Evolutionary conservation across 2,113 vertebrate genomes (phyloP).

Genomic region (Ictalurus punctatus): DNA sequence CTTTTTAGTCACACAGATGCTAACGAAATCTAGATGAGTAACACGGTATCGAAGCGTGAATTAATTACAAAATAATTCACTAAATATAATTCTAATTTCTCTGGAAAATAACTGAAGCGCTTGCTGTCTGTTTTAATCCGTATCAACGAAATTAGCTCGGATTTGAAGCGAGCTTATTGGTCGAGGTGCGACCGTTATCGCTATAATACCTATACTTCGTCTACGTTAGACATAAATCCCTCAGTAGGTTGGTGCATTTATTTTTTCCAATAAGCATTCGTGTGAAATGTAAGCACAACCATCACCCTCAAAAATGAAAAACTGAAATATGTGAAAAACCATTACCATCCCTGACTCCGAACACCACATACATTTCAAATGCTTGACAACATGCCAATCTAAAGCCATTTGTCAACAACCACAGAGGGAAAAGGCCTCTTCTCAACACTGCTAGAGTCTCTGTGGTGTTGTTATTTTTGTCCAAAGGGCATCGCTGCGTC

Average conservation of each 20-base stretch:
- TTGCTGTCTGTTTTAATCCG: background rate
- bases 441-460: conserved; percentile 40
- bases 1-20: conserved; percentile 1
- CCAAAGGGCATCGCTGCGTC: conserved; percentile 39
- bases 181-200: background rate
- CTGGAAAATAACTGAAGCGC: background rate
- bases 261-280: conserved; percentile 19
- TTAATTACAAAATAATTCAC: background rate
- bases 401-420: conserved; percentile 53
- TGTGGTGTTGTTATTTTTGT: conserved; percentile 43
- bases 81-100: too few relatives aligned
- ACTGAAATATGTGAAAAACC: conserved; percentile 47
- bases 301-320: conserved; percentile 43
- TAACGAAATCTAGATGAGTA: conserved; percentile 12
- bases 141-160: background rate
- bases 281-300: conserved; percentile 39
- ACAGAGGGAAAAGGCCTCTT: conserved; percentile 35
- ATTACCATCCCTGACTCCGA: conserved; percentile 51
- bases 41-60: conserved; percentile 10
- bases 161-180: background rate
- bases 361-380: conserved; percentile 46
- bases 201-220: background rate
- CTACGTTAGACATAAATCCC: conserved; percentile 9
- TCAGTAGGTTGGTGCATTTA: background rate
- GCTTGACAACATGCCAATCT: conserved; percentile 51